Evolutionary conservation across 2,888 invertebrate genomes (phyloP).

Genomic region (Nomada fabriciana): DNA sequence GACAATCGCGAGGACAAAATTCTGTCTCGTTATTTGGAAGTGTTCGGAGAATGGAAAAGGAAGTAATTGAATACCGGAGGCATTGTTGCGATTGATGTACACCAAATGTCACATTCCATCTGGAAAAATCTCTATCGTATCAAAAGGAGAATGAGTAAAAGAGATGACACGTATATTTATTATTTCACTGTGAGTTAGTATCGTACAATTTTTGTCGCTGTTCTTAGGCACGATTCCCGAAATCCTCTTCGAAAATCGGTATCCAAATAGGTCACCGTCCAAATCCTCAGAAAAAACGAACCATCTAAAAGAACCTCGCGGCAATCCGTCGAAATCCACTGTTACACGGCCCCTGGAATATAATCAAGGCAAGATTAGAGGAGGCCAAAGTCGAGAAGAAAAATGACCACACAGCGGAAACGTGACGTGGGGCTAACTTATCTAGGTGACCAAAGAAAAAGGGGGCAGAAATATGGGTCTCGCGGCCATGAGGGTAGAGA

Average conservation of each 20-base stretch:
- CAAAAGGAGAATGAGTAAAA: too few relatives aligned
- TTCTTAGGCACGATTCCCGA: too few relatives aligned
- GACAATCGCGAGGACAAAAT: neutral
- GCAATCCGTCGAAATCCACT: constrained; percentile 14
- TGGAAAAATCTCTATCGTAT: too few relatives aligned
- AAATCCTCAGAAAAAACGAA: neutral
- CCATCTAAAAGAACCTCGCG: neutral
- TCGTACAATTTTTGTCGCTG: too few relatives aligned
- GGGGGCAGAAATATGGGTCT: constrained; percentile 80
- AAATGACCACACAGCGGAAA: constrained; percentile 44
- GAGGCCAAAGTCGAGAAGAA: constrained; percentile 23
- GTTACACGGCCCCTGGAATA: constrained; percentile 33
- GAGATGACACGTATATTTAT: too few relatives aligned
- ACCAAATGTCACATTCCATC: too few relatives aligned
- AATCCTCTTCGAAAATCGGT: too few relatives aligned
- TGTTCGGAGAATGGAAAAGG: too few relatives aligned
- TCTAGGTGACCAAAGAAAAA: constrained; percentile 56
- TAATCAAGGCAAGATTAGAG: constrained; percentile 43
- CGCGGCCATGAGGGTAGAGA: constrained; percentile 74
- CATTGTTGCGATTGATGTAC: too few relatives aligned
- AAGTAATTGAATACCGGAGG: too few relatives aligned
- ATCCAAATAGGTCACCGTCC: neutral
- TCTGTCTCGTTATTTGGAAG: neutral
- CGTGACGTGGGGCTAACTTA: constrained; percentile 49
- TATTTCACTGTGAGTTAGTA: too few relatives aligned